Conservation (phyloP, 2,888 invertebrate species). For the Lobophora halterata region DNA sequence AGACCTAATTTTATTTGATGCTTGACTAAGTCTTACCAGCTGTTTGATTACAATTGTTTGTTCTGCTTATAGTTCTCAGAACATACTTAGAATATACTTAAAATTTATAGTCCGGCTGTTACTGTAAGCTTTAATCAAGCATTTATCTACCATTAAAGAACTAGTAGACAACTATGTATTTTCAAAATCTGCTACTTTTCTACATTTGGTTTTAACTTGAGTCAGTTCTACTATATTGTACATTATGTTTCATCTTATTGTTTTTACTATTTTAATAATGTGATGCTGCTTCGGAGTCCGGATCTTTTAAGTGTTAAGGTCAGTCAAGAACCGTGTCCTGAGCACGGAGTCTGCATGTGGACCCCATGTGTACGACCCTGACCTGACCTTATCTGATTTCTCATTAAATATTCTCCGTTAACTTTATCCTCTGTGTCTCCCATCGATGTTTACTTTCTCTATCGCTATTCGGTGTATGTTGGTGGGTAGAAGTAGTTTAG, state of each 20-base stretch:
- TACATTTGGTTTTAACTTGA: too few species aligned
- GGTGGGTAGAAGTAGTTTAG: constrained; percentile 36
- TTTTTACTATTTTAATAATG: constrained; percentile 69
- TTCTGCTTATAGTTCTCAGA: not conserved
- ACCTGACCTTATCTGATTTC: constrained; percentile 33
- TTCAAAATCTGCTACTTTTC: too few species aligned
- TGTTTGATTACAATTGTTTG: constrained; percentile 4
- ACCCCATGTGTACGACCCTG: constrained; percentile 50
- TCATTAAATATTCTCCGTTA: constrained; percentile 37
- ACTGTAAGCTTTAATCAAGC: constrained; percentile 37
- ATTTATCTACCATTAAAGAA: too few species aligned
- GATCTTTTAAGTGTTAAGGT: constrained; percentile 75
- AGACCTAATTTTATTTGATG: constrained; percentile 37
- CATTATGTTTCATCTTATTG: constrained; percentile 46
- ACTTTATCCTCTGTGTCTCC: constrained; percentile 34
- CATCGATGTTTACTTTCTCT: constrained; percentile 30
- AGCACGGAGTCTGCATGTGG: constrained; percentile 75
- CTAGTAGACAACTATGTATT: too few species aligned
- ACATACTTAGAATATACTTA: too few species aligned
- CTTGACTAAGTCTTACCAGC: constrained; percentile 45
- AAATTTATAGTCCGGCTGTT: not conserved
- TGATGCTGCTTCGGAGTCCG: constrained; percentile 78
- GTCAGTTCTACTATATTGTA: too few species aligned
- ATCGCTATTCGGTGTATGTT: constrained; percentile 25
- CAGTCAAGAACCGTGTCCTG: constrained; percentile 59